Base-by-base conservation (phyloP, 2,888 invertebrate species). In the Pseudococcus viburni region DNA sequence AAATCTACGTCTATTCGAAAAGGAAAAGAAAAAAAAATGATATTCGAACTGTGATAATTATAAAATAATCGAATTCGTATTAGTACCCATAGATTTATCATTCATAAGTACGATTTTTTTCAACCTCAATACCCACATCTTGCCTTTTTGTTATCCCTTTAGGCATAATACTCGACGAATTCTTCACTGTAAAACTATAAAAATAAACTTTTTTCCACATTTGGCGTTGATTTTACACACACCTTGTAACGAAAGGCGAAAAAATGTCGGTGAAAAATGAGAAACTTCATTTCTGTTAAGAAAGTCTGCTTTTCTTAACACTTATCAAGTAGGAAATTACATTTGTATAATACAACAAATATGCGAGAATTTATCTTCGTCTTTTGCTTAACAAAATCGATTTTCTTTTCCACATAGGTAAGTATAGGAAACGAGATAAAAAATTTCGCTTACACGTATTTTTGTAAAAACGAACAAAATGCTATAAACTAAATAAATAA, bases 311-410 rank as follows among this genome's bases (percentile, higher is more conserved):
- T 80, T 80, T 80, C 80, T 80, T n/a, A 80, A 80, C 80, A 80
- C 80, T 80, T 80, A 80, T 80, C 80, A 80, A 39, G 42, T 80
- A 80, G 80, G 80, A 80, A 80, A 80, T 80, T 80, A 80, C 80
- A 42, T 80, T 80, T 42, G 80, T 80, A 80, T 42, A 80, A 80
- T 42, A 42, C 80, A 80, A 80, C 80, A 80, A 80, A 80, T 80
- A 80, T 80, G 80, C 80, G n/a, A 80, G 26, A 80, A 80, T 80
- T 80, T 80, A 80, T 80, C 80, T 80, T 46, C 42, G 80, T 26
- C 42, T 80, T 8, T 42, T n/a, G 26, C 80, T 80, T 26, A 80
- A 42, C 80, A 80, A 80, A 80, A 80, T 80, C 42, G 80, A 80
- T 80, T 80, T 80, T 80, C 42, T 22, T 80, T 80, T n/a, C 9